phyloP scores from a whole-genome alignment of 2,888 invertebrate genomes.

The Melanargia galathea region DNA sequence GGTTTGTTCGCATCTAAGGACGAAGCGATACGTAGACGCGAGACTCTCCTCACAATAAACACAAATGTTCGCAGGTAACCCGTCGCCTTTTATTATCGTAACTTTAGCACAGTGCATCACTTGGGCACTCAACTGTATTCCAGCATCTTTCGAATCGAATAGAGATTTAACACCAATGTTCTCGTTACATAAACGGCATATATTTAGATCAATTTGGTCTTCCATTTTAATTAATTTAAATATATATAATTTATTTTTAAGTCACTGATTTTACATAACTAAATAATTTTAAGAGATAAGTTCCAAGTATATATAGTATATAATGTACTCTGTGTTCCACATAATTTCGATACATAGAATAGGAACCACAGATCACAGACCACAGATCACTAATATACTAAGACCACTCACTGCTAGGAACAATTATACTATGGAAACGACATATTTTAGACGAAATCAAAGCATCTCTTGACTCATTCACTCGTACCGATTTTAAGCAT shows the following conservation, averaged over 20 bases:
- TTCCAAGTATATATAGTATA: no score
- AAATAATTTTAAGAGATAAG: no score
- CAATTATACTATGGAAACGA: no score
- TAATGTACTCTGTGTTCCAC: no score
- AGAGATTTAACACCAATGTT: constrained; percentile 52
- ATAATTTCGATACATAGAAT: no score
- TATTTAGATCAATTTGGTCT: constrained; percentile 49
- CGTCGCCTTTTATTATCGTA: constrained; percentile 54
- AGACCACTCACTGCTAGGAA: no score
- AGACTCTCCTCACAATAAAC: constrained; percentile 54
- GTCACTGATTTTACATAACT: no score
- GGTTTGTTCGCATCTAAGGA: constrained; percentile 60
- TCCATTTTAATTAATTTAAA: background rate
- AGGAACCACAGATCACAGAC: no score
- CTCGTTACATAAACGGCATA: constrained; percentile 61
- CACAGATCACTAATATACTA: no score
- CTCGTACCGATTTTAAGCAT: no score
- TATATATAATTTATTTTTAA: background rate
- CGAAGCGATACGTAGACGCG: constrained; percentile 54
- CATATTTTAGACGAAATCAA: no score
- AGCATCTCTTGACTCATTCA: no score
- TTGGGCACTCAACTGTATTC: constrained; percentile 49
- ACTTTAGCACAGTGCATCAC: constrained; percentile 60
- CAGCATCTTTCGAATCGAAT: constrained; percentile 47
- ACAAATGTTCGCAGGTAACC: constrained; percentile 59